These are phyloP conservation scores for Melanotaenia maccullochi DNA, from an alignment of 2,797 vertebrate species.

Conservation along the genomic window DNA sequence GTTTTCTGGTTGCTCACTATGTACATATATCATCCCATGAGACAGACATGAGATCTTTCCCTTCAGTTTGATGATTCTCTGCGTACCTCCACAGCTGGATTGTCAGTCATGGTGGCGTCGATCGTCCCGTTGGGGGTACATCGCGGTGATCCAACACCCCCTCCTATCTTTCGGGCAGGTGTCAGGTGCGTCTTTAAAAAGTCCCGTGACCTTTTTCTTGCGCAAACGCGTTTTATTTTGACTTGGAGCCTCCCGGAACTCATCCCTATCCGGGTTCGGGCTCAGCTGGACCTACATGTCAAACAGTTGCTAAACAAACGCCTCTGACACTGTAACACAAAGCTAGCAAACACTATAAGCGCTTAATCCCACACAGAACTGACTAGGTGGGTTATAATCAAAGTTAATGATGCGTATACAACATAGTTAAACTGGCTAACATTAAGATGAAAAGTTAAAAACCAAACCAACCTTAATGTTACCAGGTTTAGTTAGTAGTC, in stretches of 20 bases:
- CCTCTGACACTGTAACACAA: not conserved
- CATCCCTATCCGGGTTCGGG: conserved; percentile 48
- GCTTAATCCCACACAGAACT: not conserved
- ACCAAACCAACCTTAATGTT: not conserved
- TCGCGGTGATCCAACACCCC: not conserved
- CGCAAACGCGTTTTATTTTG: conserved; percentile 68
- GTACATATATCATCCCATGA: not conserved
- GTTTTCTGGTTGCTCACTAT: not conserved
- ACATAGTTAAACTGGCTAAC: not conserved
- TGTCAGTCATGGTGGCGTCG: conserved; percentile 40
- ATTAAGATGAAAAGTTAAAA: not conserved
- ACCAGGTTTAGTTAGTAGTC: not conserved
- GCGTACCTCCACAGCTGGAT: conserved; percentile 42
- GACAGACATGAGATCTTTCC: not conserved
- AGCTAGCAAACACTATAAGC: too few relatives aligned
- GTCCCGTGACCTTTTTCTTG: conserved; percentile 74
- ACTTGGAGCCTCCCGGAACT: conserved; percentile 50
- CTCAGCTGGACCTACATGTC: conserved; percentile 24
- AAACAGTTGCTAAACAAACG: not conserved
- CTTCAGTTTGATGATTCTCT: not conserved
- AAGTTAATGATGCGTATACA: not conserved
- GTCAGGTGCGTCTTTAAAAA: conserved; percentile 51
- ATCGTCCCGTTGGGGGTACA: conserved; percentile 9
- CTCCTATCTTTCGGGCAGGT: conserved; percentile 60
- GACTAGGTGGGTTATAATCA: not conserved